These are phyloP conservation scores for Astyanax mexicanus DNA, from an alignment of 2,797 vertebrate genomes.

Conservation along the genomic window DNA sequence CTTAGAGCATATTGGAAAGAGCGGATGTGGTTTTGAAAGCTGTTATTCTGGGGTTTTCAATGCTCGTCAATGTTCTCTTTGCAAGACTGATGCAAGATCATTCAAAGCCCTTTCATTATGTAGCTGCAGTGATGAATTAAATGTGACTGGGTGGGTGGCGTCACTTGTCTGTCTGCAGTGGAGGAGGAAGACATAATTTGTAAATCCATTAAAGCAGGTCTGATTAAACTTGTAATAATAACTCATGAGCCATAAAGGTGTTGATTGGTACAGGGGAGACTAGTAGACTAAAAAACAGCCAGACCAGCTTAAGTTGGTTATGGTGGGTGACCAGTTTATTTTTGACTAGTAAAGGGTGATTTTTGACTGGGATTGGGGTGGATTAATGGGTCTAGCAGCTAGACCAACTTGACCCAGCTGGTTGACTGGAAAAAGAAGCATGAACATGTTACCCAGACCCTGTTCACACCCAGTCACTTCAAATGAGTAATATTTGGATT, in stretches of 20 bases:
- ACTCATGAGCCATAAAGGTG: conserved; percentile 27
- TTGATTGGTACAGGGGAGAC: conserved; percentile 21
- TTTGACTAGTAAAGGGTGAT: too few species aligned
- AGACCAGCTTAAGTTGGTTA: too few species aligned
- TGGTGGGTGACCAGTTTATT: too few species aligned
- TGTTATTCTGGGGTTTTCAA: conserved; percentile 41
- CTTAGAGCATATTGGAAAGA: conserved; percentile 33
- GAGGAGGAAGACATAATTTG: conserved; percentile 45
- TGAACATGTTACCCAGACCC: too few species aligned
- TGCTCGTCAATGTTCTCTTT: conserved; percentile 50
- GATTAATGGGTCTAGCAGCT: too few species aligned
- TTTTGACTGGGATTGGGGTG: too few species aligned
- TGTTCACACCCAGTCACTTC: too few species aligned
- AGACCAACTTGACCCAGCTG: too few species aligned
- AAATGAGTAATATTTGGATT: too few species aligned
- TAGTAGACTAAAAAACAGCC: not conserved
- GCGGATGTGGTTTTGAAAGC: conserved; percentile 42
- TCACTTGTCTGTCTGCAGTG: conserved; percentile 39
- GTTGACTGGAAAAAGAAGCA: too few species aligned
- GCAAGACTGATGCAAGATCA: conserved; percentile 46
- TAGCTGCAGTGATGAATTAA: conserved; percentile 32
- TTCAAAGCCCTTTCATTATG: conserved; percentile 43
- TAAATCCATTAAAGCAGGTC: conserved; percentile 46
- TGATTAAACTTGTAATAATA: conserved; percentile 39
- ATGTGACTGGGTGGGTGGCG: conserved; percentile 46